Conservation (phyloP, 2,797 vertebrate genomes). For the Triplophysa bombifrons region DNA sequence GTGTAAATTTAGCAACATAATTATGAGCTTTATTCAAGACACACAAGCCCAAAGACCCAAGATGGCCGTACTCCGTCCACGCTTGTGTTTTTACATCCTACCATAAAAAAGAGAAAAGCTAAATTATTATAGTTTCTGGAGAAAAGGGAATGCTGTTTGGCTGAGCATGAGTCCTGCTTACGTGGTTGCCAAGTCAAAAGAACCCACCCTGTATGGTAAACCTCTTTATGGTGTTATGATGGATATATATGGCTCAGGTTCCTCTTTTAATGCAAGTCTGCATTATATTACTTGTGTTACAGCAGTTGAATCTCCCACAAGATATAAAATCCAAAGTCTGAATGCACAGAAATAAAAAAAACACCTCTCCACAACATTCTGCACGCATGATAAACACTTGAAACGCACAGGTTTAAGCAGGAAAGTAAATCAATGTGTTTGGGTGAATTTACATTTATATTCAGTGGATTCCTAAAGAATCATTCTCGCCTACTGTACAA, state of each 20-base stretch:
- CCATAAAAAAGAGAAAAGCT: not conserved
- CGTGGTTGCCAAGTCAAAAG: not conserved
- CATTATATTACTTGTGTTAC: too few relatives aligned
- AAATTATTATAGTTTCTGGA: not conserved
- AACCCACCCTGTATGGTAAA: not conserved
- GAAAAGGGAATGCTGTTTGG: not conserved
- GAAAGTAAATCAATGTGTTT: too few relatives aligned
- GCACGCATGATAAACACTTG: too few relatives aligned
- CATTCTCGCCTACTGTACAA: not conserved
- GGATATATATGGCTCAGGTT: not conserved
- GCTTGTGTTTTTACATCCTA: not conserved
- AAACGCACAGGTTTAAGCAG: too few relatives aligned
- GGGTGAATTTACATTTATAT: too few relatives aligned
- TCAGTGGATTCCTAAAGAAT: too few relatives aligned
- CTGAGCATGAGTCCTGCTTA: not conserved
- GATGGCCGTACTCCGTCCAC: not conserved
- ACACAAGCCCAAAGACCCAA: constrained; percentile 14
- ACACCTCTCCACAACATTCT: too few relatives aligned
- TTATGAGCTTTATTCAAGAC: constrained; percentile 48
- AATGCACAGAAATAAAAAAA: too few relatives aligned
- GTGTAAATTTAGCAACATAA: constrained; percentile 56
- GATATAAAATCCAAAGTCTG: too few relatives aligned
- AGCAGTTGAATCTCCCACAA: too few relatives aligned
- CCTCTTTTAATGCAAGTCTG: not conserved
- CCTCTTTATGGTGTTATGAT: not conserved